Percentiles rank a stretch among this genome's conserved stretches.
These are phyloP conservation scores for Erinaceus europaeus DNA, from an alignment of 2,113 vertebrate species.

Conservation along the genomic window DNA sequence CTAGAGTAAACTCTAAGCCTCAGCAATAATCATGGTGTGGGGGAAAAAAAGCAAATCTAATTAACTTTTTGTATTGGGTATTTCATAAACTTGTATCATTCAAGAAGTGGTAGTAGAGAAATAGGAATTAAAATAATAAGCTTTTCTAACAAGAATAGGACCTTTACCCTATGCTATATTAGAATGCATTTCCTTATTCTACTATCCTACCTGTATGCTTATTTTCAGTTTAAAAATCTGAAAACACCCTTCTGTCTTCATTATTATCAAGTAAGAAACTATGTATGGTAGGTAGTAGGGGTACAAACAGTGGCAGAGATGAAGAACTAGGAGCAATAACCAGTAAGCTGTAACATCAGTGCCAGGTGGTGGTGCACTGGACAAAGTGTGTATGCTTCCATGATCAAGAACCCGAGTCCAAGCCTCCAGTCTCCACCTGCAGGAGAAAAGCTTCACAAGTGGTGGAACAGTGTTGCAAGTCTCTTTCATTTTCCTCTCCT, in stretches of 20 bases:
- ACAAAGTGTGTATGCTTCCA: too few species aligned
- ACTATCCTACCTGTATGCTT: not conserved
- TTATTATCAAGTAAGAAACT: not conserved
- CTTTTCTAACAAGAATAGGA: not conserved
- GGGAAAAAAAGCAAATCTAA: too few species aligned
- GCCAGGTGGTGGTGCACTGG: too few species aligned
- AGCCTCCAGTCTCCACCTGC: too few species aligned
- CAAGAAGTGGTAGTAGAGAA: not conserved
- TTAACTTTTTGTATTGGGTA: not conserved
- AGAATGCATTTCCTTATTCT: not conserved
- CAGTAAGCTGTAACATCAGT: too few species aligned
- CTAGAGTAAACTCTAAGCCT: too few species aligned
- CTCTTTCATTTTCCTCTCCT: too few species aligned
- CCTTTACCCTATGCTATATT: not conserved
- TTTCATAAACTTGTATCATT: not conserved
- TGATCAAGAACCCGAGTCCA: too few species aligned
- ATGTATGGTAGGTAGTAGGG: too few species aligned
- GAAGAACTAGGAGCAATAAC: not conserved
- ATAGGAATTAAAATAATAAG: not conserved
- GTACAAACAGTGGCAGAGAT: not conserved
- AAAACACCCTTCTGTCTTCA: not conserved
- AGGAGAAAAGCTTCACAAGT: too few species aligned
- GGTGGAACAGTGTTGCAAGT: too few species aligned
- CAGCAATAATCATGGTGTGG: too few species aligned
- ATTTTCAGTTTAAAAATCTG: conserved; percentile 14